These are phyloP conservation scores for Pseudomugil gertrudae DNA, from an alignment of 2,797 vertebrate genomes.

Conservation along the genomic window DNA sequence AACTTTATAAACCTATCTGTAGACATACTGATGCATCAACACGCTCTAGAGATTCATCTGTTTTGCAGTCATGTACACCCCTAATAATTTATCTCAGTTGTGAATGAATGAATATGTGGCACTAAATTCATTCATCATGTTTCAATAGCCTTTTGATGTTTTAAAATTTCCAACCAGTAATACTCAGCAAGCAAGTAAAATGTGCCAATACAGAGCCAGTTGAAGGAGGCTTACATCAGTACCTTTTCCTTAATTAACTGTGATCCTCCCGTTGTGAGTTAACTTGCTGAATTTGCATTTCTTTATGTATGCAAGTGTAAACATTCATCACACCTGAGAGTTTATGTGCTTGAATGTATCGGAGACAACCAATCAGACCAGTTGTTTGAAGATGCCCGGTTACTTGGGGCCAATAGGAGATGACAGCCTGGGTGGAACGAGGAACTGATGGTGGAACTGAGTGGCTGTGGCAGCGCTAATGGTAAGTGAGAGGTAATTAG, in stretches of 20 bases:
- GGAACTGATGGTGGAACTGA: conserved; percentile 76
- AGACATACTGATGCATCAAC: background rate
- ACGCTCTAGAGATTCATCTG: fast-evolving
- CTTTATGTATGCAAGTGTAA: conserved; percentile 11
- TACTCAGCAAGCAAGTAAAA: conserved; percentile 18
- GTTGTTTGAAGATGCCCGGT: conserved; percentile 22
- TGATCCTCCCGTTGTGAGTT: background rate
- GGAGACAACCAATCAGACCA: conserved; percentile 39
- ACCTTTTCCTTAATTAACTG: background rate
- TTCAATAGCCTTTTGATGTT: background rate
- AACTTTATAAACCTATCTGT: background rate
- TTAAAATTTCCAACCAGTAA: background rate
- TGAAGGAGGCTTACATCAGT: background rate
- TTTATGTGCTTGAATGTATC: conserved; percentile 7
- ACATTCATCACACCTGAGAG: conserved; percentile 7
- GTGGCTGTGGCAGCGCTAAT: conserved; percentile 77
- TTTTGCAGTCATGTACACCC: conserved; percentile 1
- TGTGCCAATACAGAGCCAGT: background rate
- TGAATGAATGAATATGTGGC: conserved; percentile 40
- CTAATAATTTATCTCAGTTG: conserved; percentile 5
- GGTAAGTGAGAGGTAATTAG: conserved; percentile 85
- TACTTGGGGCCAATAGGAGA: conserved; percentile 54
- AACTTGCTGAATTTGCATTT: conserved; percentile 1
- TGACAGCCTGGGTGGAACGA: conserved; percentile 33
- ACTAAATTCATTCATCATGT: conserved; percentile 22